A percentile compares a stretch with the other conserved stretches of the same genome.
phyloP scores from a whole-genome alignment of 2,113 vertebrate species.

The Pachyramphus minor region DNA sequence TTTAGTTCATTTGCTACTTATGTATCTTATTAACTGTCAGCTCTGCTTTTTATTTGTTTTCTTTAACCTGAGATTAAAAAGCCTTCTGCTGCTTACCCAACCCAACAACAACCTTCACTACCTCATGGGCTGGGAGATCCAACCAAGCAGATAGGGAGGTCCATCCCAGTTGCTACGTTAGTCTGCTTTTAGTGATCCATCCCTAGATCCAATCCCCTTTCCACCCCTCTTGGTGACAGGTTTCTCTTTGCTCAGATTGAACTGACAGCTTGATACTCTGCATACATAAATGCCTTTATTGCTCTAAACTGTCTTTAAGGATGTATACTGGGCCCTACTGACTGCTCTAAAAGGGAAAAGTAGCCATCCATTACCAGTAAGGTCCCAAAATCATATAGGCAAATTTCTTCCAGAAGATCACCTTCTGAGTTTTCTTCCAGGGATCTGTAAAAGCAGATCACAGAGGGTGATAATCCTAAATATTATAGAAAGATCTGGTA shows the following conservation, averaged over 20 bases:
- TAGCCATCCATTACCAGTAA: not conserved
- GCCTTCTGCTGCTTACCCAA: not conserved
- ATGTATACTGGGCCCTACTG: not conserved
- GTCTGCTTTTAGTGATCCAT: not conserved
- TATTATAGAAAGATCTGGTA: not conserved
- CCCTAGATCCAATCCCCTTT: not conserved
- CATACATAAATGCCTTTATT: not conserved
- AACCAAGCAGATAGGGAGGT: not conserved
- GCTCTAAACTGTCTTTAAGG: not conserved
- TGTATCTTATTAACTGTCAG: not conserved
- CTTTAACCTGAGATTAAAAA: not conserved
- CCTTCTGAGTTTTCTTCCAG: not conserved
- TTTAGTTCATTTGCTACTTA: not conserved
- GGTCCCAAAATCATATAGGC: not conserved
- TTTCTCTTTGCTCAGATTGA: not conserved
- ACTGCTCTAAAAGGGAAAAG: not conserved
- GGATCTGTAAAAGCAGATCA: not conserved
- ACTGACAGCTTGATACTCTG: not conserved
- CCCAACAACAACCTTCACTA: not conserved
- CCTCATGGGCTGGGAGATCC: not conserved
- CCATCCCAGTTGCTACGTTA: not conserved
- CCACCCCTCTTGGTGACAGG: not conserved
- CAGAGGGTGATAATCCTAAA: accelerated
- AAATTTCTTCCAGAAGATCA: not conserved
- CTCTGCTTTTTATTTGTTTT: not conserved